Evolutionary conservation across 2,888 invertebrate species (phyloP).

Genomic region (Aradus depressus): DNA sequence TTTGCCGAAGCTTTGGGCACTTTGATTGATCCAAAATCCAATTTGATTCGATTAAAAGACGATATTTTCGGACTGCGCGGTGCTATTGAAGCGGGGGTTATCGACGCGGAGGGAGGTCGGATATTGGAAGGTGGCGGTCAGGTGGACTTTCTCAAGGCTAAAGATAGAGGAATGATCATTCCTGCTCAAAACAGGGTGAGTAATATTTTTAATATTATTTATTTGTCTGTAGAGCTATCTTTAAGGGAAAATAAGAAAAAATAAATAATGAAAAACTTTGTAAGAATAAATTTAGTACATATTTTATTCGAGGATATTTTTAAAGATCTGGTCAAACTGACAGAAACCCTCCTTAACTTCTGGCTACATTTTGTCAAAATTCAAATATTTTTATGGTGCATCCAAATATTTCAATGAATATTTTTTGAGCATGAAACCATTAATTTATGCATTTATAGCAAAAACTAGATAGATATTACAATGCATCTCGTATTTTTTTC

Average conservation of each 20-base stretch:
- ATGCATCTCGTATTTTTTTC: too few relatives aligned
- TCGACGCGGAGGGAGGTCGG: conserved; percentile 60
- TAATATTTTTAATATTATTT: conserved; percentile 32
- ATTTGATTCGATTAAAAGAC: conserved; percentile 73
- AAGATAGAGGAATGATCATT: conserved; percentile 75
- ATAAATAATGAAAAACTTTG: neutral
- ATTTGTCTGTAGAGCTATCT: neutral
- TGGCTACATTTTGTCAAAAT: too few relatives aligned
- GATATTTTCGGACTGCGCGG: conserved; percentile 62
- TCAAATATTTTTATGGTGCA: too few relatives aligned
- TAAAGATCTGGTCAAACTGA: too few relatives aligned
- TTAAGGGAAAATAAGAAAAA: neutral
- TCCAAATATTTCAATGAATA: too few relatives aligned
- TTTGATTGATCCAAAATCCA: conserved; percentile 73
- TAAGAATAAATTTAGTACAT: neutral
- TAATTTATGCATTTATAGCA: too few relatives aligned
- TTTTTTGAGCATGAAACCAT: too few relatives aligned
- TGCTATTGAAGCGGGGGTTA: conserved; percentile 59
- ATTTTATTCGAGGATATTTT: too few relatives aligned
- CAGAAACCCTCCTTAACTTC: too few relatives aligned
- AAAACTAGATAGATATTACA: too few relatives aligned
- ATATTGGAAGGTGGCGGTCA: conserved; percentile 44
- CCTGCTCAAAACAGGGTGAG: conserved; percentile 91
- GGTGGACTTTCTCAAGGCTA: conserved; percentile 70
- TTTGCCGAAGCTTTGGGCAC: conserved; percentile 62